Base-by-base conservation (phyloP, 1,140 invertebrate species). In the Adoxophyes honmai region DNA sequence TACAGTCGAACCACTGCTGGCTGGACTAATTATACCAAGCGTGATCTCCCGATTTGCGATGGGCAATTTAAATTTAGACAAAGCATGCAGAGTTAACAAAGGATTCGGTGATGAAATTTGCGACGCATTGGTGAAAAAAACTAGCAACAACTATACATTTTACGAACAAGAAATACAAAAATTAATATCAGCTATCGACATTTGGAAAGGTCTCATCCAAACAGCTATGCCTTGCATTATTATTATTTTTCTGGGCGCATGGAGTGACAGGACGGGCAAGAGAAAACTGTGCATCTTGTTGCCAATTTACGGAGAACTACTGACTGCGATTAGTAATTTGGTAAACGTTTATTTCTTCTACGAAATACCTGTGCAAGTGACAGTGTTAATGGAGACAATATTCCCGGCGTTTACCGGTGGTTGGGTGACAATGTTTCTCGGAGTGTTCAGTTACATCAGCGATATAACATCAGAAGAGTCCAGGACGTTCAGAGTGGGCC, bases 381-480 rank as follows among this genome's bases (percentile, higher is more conserved):
- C 93, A 5, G 94, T 94, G 0, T 89, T 95, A 36, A 66, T 88
- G 62, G 85, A 88, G 64, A 33, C 93, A 1, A 79, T 96, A 0
- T 95, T 95, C 70, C 93, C 94, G 0, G 93, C 94, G 0, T 68
- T 97, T 0, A 94, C 94, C 4, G 95, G 95, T 1, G 95, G 96
- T 3, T 96, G 94, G 93, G 95, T 96, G 67, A 95, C 95, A 8
- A 94, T 96, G 92, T 93, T 96, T 60, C 96, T 97, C 91, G 94
- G 94, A 10, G 93, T 95, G n/a, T 97, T 97, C 79, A 97, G 96
- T 78, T 97, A 97, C 69, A 94, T 98, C 14, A 94, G 93, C 34
- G 96, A 97, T 72, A 94, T 96, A 14, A 96, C 96, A 1, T 93
- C 93, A 0, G 91, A 94, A 55, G 92, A 95, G 72, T 93, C 92